Evolutionary conservation across 2,888 invertebrate genomes (phyloP).

Genomic region (Eubasilissa splendida): DNA sequence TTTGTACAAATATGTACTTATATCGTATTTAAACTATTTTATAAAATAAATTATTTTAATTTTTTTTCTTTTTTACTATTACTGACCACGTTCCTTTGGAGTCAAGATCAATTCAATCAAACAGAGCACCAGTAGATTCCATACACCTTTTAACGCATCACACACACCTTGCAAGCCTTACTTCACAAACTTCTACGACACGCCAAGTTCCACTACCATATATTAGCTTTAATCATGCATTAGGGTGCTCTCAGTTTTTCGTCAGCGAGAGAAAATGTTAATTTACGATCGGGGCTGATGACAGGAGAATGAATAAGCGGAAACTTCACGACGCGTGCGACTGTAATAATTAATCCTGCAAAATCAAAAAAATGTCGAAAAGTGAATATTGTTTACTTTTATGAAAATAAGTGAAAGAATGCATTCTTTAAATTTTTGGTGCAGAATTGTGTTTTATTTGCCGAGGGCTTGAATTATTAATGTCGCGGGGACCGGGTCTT

Average conservation of each 20-base stretch:
- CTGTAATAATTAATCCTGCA: not conserved
- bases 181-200: not conserved
- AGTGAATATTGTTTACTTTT: not conserved
- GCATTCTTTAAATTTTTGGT: no score
- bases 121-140: no score
- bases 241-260: conserved; percentile 30
- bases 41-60: no score
- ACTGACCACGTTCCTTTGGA: no score
- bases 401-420: not conserved
- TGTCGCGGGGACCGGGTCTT: conserved; percentile 21
- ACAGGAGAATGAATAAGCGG: conserved; percentile 18
- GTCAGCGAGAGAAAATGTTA: conserved; percentile 40
- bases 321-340: not conserved
- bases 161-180: no score
- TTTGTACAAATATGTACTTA: no score
- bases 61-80: no score
- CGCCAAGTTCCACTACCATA: conserved; percentile 24
- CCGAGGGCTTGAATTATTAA: conserved; percentile 6
- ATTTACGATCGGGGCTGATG: conserved; percentile 21
- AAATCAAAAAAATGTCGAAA: not conserved
- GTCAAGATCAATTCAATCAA: no score
- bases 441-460: conserved; percentile 6
- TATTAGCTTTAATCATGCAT: conserved; percentile 42
- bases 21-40: no score
- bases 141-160: no score